phyloP scores from a whole-genome alignment of 2,888 invertebrate genomes.

The Phengaris alcon region DNA sequence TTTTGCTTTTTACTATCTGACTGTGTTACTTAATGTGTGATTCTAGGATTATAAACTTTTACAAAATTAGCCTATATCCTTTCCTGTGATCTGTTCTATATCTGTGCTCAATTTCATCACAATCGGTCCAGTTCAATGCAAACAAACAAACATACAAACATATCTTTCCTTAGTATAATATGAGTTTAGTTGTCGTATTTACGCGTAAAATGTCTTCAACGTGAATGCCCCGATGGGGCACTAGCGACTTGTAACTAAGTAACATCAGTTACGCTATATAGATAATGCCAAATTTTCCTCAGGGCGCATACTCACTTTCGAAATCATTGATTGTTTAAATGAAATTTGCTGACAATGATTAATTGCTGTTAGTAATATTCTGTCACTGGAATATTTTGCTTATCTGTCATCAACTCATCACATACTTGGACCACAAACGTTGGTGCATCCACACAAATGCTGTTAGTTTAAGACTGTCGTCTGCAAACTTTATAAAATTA shows the following conservation, averaged over 20 bases:
- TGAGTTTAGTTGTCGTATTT: too few relatives aligned
- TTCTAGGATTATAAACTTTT: conserved; percentile 8
- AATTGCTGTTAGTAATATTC: conserved; percentile 4
- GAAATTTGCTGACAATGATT: not conserved
- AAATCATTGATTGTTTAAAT: not conserved
- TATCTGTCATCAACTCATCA: not conserved
- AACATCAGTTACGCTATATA: too few relatives aligned
- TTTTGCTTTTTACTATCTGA: not conserved
- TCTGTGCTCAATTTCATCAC: too few relatives aligned
- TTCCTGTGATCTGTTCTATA: too few relatives aligned
- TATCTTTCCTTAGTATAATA: too few relatives aligned
- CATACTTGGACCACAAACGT: not conserved
- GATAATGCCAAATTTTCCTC: too few relatives aligned
- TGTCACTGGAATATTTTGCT: not conserved
- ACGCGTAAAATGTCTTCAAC: too few relatives aligned
- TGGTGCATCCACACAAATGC: conserved; percentile 5
- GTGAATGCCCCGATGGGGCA: too few relatives aligned
- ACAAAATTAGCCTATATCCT: too few relatives aligned
- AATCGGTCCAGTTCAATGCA: too few relatives aligned
- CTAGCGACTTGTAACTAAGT: too few relatives aligned
- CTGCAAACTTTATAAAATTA: conserved; percentile 2
- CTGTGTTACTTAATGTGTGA: conserved; percentile 31
- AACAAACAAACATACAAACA: too few relatives aligned
- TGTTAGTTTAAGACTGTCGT: conserved; percentile 7
- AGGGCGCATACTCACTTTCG: not conserved